Evolutionary conservation across 1,140 invertebrate species (phyloP).

Genomic region (Phthorimaea operculella): DNA sequence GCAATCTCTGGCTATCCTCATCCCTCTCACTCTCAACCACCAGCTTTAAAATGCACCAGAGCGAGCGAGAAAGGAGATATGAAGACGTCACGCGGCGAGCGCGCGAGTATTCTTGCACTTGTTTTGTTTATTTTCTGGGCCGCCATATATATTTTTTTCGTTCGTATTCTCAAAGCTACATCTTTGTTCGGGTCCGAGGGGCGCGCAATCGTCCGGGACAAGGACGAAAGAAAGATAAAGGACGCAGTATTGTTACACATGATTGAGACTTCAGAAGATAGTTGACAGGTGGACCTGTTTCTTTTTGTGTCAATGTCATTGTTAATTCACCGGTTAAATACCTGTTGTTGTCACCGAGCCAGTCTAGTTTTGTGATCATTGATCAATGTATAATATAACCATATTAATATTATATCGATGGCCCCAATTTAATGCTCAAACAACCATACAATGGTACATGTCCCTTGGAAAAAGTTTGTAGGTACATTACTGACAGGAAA

Average conservation of each 20-base stretch:
- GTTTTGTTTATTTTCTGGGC: constrained; percentile 61
- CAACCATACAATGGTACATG: too few relatives aligned
- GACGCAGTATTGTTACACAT: background rate
- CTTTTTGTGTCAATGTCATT: too few relatives aligned
- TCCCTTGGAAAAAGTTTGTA: too few relatives aligned
- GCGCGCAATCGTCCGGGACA: constrained; percentile 42
- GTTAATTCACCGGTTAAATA: too few relatives aligned
- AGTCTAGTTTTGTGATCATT: too few relatives aligned
- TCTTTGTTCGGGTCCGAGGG: constrained; percentile 56
- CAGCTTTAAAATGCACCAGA: constrained; percentile 15
- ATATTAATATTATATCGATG: too few relatives aligned
- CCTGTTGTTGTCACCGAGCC: too few relatives aligned
- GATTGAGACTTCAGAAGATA: background rate
- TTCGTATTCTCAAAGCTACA: constrained; percentile 51
- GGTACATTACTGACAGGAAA: too few relatives aligned
- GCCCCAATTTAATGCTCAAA: too few relatives aligned
- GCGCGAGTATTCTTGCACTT: constrained; percentile 61
- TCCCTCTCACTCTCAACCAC: constrained; percentile 31
- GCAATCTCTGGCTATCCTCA: constrained; percentile 28
- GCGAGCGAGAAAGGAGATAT: constrained; percentile 49
- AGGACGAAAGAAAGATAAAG: background rate
- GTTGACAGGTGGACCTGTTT: too few relatives aligned
- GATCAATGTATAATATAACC: too few relatives aligned
- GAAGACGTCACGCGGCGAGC: constrained; percentile 62
- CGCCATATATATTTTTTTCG: constrained; percentile 45